Evolutionary conservation across 2,888 invertebrate genomes (phyloP), one percentile per base, ranked within the genome.

Genomic region (Oscheius sp.): DNA sequence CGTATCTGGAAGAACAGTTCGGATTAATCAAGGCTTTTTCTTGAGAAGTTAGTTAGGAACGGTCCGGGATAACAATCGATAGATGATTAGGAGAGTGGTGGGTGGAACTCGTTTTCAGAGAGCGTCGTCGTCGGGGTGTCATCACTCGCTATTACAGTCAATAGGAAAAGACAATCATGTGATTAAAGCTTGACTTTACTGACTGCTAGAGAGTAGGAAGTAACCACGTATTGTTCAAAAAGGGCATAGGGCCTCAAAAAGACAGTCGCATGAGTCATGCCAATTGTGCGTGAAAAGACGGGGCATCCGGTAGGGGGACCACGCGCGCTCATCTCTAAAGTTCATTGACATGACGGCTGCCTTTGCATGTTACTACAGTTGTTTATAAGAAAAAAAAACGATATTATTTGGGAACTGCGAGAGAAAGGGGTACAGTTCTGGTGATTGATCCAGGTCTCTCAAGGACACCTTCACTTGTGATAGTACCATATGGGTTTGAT

Each of bases 91-190:
- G 68, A 68, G 68, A 53, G 68, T 51, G 53, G 53, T 29, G 53
- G 53, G 53, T 21, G 68, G 53, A 68, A 68, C 68, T 53, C 53
- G 68, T 68, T 68, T 68, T 55, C 42, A 42, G 42, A 42, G 55
- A 13, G 55, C 68, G 53, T 7, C 68, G 11, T 51, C 33, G 68
- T 50, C 48, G 66, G 51, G 51, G 68, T 68, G 68, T 68, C 68
- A 68, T 68, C 68, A 68, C 37, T 51, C 68, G 68, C 55, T 68
- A 68, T 68, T 68, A 68, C 68, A 68, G 68, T 68, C 32, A 42
- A 53, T 53, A 35, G 53, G 42, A 72, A 35, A 60, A 72, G 60
- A 72, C 59, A 60, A 59, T 72, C 71, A 72, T 72, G 71, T 60
- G 71, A 72, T 72, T 63, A 63, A 48, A 21, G 48, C 5, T 5